A percentile compares a stretch with the other conserved stretches of the same genome.
Conservation (phyloP, 2,113 vertebrate species). For the Myotis yumanensis region DNA sequence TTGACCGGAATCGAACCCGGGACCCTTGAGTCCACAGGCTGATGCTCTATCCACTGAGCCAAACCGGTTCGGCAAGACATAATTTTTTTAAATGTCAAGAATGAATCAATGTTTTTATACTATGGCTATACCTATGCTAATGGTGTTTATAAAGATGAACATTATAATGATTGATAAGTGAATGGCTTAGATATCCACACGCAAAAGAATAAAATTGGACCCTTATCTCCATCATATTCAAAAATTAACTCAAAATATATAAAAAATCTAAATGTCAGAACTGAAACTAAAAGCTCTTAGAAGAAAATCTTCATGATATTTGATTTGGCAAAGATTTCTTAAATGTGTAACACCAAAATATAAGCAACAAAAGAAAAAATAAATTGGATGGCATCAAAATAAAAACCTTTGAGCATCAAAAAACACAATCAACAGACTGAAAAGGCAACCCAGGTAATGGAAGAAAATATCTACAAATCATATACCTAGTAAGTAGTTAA, state of each 20-base stretch:
- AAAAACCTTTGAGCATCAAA: neutral
- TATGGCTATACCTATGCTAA: neutral
- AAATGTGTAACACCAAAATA: neutral
- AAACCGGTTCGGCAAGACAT: no score
- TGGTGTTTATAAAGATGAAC: neutral
- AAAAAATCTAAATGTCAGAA: neutral
- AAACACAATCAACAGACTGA: neutral
- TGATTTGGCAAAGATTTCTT: neutral
- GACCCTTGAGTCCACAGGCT: no score
- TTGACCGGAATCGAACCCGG: no score
- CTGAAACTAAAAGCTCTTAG: constrained; percentile 8
- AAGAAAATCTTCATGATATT: neutral
- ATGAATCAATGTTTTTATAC: neutral
- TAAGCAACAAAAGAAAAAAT: neutral
- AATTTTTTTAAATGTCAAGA: neutral
- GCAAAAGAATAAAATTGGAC: neutral
- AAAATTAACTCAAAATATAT: neutral
- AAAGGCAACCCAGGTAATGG: neutral
- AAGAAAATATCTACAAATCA: neutral
- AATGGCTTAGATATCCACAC: neutral
- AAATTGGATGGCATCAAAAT: neutral
- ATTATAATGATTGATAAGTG: neutral
- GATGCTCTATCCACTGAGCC: no score
- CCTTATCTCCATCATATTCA: neutral
- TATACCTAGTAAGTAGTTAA: neutral